A percentile compares a stretch with the other conserved stretches of the same genome.
phyloP scores from a whole-genome alignment of 1,140 invertebrate genomes.

The Caenorhabditis remanei region DNA sequence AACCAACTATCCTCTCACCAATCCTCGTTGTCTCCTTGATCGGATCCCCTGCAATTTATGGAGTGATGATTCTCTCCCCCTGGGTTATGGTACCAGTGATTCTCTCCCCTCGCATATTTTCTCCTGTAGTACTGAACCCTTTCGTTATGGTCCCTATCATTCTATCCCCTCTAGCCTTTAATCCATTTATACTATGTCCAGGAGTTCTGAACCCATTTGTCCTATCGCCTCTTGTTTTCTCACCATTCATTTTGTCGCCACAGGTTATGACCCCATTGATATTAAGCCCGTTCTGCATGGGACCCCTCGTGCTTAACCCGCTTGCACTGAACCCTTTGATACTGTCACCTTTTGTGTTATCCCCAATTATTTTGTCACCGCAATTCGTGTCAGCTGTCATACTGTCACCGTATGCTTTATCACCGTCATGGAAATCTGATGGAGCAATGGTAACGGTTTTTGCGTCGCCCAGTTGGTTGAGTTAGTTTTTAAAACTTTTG shows the following conservation, averaged over 20 bases:
- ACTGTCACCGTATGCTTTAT: constrained; percentile 73
- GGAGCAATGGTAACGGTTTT: constrained; percentile 28
- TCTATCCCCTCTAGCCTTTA: constrained; percentile 66
- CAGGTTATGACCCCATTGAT: constrained; percentile 68
- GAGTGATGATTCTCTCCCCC: constrained; percentile 68
- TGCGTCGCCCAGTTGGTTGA: constrained; percentile 36
- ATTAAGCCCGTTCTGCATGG: constrained; percentile 34
- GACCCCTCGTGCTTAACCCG: constrained; percentile 21
- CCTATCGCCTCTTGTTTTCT: constrained; percentile 29
- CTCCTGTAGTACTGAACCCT: constrained; percentile 64
- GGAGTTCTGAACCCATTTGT: constrained; percentile 44
- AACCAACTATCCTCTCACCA: constrained; percentile 62
- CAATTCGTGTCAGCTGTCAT: constrained; percentile 72
- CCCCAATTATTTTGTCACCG: constrained; percentile 70
- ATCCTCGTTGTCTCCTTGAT: constrained; percentile 58
- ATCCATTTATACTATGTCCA: constrained; percentile 62
- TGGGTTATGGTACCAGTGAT: constrained; percentile 71
- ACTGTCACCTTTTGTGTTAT: constrained; percentile 67
- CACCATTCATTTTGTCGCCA: constrained; percentile 66
- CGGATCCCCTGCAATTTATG: constrained; percentile 69
- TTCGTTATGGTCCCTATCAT: constrained; percentile 67
- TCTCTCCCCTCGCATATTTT: constrained; percentile 67
- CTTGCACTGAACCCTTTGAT: constrained; percentile 25
- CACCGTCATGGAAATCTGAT: constrained; percentile 64
- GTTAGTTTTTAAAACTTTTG: background rate